A percentile compares a stretch with the other conserved stretches of the same genome.
Evolutionary conservation across 2,797 vertebrate species (phyloP).

Genomic region (Clamator glandarius): DNA sequence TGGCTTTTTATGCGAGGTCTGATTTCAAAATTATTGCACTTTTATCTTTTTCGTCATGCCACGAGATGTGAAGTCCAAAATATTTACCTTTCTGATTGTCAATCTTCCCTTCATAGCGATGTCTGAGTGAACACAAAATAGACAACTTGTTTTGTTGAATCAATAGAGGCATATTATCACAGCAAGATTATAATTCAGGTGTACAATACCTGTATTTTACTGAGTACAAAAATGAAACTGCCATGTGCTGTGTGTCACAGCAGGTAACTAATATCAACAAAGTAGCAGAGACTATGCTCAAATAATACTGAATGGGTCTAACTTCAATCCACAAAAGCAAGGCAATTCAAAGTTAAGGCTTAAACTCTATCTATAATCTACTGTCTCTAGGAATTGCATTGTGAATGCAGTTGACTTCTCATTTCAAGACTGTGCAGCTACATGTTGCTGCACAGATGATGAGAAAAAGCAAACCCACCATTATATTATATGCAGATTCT

Average conservation of each 20-base stretch:
- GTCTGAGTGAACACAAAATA: constrained; percentile 73
- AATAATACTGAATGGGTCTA: constrained; percentile 54
- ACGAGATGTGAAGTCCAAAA: constrained; percentile 77
- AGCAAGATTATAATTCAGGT: constrained; percentile 83
- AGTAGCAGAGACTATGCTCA: constrained; percentile 64
- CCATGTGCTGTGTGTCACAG: constrained; percentile 74
- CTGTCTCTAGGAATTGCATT: background rate
- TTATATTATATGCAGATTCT: background rate
- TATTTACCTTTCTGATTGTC: constrained; percentile 77
- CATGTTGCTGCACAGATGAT: background rate
- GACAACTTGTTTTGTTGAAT: constrained; percentile 79
- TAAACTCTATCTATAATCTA: constrained; percentile 11
- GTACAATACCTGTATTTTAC: constrained; percentile 80
- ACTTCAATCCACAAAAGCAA: constrained; percentile 53
- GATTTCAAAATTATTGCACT: constrained; percentile 71
- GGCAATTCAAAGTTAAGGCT: constrained; percentile 54
- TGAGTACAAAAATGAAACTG: constrained; percentile 59
- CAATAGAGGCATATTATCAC: constrained; percentile 81
- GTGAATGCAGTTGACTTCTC: constrained; percentile 38
- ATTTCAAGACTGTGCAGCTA: background rate
- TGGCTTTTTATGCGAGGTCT: constrained; percentile 59
- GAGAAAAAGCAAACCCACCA: background rate
- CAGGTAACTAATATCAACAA: constrained; percentile 76
- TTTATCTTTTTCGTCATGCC: constrained; percentile 70
- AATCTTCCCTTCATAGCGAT: constrained; percentile 68